Evolutionary conservation across 2,113 vertebrate species (phyloP).

Genomic region (Uria aalge): DNA sequence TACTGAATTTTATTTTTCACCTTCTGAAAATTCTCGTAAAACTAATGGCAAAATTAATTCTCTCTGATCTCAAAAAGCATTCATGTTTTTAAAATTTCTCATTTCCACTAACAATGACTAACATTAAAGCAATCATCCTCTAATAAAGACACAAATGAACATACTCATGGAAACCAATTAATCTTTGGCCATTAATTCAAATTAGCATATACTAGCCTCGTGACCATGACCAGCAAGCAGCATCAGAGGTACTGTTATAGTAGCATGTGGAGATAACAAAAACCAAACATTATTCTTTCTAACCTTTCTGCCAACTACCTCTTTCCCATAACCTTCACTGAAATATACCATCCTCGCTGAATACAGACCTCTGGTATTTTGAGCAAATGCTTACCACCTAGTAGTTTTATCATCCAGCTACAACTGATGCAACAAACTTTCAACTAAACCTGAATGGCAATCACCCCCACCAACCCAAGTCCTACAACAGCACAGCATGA

Average conservation of each 20-base stretch:
- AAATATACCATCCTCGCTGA: not conserved
- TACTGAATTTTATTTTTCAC: not conserved
- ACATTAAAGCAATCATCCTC: not conserved
- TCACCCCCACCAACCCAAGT: not conserved
- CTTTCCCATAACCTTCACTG: not conserved
- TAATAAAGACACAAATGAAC: not conserved
- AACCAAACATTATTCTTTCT: not conserved
- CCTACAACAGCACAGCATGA: not conserved
- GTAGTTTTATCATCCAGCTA: not conserved
- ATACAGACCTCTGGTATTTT: rapidly evolving
- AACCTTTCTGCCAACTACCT: not conserved
- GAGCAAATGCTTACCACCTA: not conserved
- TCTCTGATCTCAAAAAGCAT: not conserved
- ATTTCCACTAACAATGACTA: not conserved
- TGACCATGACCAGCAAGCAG: not conserved
- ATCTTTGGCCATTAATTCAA: not conserved
- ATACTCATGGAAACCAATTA: not conserved
- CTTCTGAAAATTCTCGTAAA: not conserved
- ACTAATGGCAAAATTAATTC: not conserved
- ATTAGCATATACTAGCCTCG: not conserved
- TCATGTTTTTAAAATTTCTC: not conserved
- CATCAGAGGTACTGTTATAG: not conserved
- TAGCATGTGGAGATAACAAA: not conserved
- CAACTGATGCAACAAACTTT: not conserved
- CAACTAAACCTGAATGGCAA: not conserved